Percentiles rank a stretch among this genome's conserved stretches.
Conservation (phyloP, 2,113 vertebrate species). For the Rhea americana region DNA sequence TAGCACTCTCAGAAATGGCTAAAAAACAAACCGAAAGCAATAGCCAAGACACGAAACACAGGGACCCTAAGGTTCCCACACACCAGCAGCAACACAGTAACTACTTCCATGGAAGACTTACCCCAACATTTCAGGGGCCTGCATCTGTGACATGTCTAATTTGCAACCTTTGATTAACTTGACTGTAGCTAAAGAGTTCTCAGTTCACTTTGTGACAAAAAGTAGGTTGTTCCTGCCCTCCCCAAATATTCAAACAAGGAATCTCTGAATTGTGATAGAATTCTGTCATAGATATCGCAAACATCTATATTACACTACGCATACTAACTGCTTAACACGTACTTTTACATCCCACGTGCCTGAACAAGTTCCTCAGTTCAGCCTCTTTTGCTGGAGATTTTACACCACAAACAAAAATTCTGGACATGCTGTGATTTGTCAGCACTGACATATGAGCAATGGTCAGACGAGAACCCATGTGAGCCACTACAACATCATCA, state of each 20-base stretch:
- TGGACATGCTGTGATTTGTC: conserved; percentile 57
- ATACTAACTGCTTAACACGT: conserved; percentile 51
- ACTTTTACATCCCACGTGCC: conserved; percentile 87
- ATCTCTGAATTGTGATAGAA: not conserved
- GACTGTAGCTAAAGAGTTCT: not conserved
- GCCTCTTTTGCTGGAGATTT: conserved; percentile 71
- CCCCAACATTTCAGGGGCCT: not conserved
- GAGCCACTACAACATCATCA: conserved; percentile 84
- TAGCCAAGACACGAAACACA: not conserved
- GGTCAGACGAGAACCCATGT: conserved; percentile 81
- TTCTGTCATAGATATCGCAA: not conserved
- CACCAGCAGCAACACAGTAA: not conserved
- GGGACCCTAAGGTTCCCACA: not conserved
- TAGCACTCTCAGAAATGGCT: not conserved
- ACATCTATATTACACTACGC: not conserved
- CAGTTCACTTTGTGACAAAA: not conserved
- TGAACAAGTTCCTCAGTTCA: conserved; percentile 75
- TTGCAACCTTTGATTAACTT: not conserved
- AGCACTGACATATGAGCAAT: conserved; percentile 83
- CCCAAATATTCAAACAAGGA: not conserved
- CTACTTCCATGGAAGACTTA: not conserved
- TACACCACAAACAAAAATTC: conserved; percentile 82
- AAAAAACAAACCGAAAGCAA: not conserved
- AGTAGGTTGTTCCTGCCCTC: not conserved
- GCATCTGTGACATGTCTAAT: not conserved